Conservation (phyloP, 2,797 vertebrate genomes). For the Novumbra hubbsi region DNA sequence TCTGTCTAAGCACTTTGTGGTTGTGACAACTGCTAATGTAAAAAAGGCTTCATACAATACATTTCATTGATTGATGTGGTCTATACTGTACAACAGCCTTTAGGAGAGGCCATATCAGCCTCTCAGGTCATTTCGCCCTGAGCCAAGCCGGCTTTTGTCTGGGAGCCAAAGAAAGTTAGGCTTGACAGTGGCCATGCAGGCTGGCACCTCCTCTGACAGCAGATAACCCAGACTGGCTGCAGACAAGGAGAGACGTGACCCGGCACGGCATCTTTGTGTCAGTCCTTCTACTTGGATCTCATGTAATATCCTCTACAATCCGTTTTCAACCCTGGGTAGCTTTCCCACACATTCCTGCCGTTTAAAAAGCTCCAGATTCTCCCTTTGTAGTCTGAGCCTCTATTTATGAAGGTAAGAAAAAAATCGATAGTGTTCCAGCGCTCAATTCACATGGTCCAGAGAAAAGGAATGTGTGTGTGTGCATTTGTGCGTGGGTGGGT, state of each 20-base stretch:
- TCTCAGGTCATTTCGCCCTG: neutral
- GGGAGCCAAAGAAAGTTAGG: neutral
- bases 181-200: neutral
- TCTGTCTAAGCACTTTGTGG: too few species aligned
- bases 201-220: conserved; percentile 4
- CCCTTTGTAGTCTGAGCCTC: conserved; percentile 14
- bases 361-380: neutral
- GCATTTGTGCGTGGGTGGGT: neutral
- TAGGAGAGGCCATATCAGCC: neutral
- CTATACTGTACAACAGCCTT: neutral
- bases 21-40: too few species aligned
- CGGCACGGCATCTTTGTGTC: conserved; percentile 8
- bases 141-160: conserved; percentile 3
- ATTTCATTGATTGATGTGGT: too few species aligned
- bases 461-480: neutral
- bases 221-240: neutral
- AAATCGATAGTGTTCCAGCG: conserved; percentile 9
- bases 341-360: conserved; percentile 6
- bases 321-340: conserved; percentile 11
- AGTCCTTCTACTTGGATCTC: conserved; percentile 14
- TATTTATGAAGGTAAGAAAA: conserved; percentile 12
- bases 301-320: conserved; percentile 12
- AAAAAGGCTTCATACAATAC: too few species aligned
- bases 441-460: conserved; percentile 11
- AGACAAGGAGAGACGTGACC: neutral